Evolutionary conservation across 2,888 invertebrate genomes (phyloP).

Genomic region (Ischnus inquisitorius): DNA sequence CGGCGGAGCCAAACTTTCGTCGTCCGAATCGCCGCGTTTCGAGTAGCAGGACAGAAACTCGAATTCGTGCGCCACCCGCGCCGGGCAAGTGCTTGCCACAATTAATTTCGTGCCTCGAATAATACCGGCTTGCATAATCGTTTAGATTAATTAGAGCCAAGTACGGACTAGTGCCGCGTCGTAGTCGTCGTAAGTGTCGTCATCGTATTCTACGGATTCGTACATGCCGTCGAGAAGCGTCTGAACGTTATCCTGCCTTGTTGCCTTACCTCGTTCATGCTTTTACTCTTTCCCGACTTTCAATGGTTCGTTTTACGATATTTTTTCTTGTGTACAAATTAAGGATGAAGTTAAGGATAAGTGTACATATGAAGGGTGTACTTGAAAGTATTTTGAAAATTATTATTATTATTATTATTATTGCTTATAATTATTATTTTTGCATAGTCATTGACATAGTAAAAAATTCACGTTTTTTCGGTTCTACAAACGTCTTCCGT

Average conservation of each 20-base stretch:
- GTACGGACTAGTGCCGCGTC: constrained; percentile 68
- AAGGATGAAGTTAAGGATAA: too few relatives aligned
- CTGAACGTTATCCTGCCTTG: background rate
- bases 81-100: constrained; percentile 68
- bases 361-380: too few relatives aligned
- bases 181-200: constrained; percentile 31
- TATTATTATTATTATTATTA: too few relatives aligned
- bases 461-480: too few relatives aligned
- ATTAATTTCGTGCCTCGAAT: constrained; percentile 82
- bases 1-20: constrained; percentile 61
- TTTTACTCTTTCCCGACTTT: constrained; percentile 5
- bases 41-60: constrained; percentile 21
- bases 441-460: too few relatives aligned
- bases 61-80: constrained; percentile 35
- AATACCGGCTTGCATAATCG: constrained; percentile 80
- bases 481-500: background rate
- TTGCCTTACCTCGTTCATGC: background rate
- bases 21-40: constrained; percentile 64
- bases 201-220: constrained; percentile 59
- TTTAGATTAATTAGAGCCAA: constrained; percentile 82
- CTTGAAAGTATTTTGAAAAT: too few relatives aligned
- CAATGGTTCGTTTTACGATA: background rate
- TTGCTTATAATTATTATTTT: too few relatives aligned
- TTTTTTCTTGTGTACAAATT: background rate
- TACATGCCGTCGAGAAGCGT: constrained; percentile 39